These are phyloP conservation scores for Phorcus lineatus DNA, from an alignment of 2,888 invertebrate species.

Conservation along the genomic window DNA sequence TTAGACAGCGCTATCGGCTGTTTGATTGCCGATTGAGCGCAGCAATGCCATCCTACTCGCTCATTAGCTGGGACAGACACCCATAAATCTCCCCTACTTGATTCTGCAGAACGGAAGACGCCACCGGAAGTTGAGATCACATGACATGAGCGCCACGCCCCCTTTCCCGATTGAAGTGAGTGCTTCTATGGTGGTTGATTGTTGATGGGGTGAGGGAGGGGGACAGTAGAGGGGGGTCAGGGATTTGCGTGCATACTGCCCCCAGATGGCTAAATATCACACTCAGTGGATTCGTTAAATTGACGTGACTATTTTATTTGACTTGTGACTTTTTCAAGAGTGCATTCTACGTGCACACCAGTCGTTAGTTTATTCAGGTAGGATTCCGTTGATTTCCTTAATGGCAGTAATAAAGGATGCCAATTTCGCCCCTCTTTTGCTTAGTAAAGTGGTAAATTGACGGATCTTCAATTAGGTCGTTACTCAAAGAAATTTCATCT, in stretches of 20 bases:
- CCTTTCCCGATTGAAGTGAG: constrained; percentile 1
- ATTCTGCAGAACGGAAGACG: not conserved
- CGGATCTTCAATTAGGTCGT: no score
- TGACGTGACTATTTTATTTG: not conserved
- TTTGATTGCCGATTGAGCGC: constrained; percentile 1
- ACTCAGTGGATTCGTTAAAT: not conserved
- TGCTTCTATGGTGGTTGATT: not conserved
- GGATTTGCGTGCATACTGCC: not conserved
- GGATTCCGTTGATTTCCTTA: no score
- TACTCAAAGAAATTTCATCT: no score
- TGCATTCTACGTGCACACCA: not conserved
- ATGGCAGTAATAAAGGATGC: no score
- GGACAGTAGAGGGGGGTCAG: not conserved
- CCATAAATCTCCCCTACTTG: not conserved
- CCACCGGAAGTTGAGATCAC: not conserved
- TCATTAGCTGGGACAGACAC: not conserved
- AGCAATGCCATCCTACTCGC: not conserved
- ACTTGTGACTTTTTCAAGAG: not conserved
- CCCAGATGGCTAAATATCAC: not conserved
- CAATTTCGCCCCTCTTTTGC: no score
- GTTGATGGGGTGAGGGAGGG: not conserved
- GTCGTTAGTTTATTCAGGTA: no score
- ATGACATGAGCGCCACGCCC: constrained; percentile 5
- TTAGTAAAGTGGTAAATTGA: no score
- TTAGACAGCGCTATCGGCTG: constrained; percentile 7